These are phyloP conservation scores for Hydropotes inermis DNA, from an alignment of 2,113 vertebrate species.

Conservation along the genomic window DNA sequence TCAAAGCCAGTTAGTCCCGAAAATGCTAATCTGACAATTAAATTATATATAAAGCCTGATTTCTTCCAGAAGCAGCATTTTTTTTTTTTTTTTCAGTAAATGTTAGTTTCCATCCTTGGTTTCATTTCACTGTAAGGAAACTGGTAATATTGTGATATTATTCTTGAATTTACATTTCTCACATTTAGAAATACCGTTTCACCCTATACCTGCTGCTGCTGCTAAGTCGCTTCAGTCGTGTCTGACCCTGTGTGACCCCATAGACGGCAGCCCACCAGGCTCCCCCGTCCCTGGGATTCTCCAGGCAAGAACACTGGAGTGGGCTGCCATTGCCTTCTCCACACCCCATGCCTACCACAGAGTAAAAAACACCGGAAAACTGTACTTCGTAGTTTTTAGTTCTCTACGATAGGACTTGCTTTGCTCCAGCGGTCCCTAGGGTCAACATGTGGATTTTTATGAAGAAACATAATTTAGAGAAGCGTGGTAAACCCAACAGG, in stretches of 20 bases:
- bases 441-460: background rate
- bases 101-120: background rate
- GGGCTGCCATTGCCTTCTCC: too few species aligned
- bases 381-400: background rate
- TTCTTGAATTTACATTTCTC: background rate
- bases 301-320: too few species aligned
- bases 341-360: background rate
- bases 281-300: too few species aligned
- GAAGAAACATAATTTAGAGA: background rate
- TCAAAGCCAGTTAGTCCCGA: slow-evolving; percentile 22
- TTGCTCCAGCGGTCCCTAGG: background rate
- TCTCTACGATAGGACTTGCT: background rate
- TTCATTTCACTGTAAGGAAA: background rate
- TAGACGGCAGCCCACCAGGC: too few species aligned
- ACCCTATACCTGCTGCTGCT: background rate
- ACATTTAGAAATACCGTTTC: background rate
- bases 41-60: slow-evolving; percentile 14
- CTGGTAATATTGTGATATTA: background rate
- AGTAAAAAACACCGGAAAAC: background rate
- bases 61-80: slow-evolving; percentile 9
- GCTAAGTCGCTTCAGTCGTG: too few species aligned
- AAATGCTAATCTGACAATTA: slow-evolving; percentile 26
- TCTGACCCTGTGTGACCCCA: too few species aligned
- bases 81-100: background rate
- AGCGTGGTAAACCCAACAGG: background rate